phyloP scores from a whole-genome alignment of 2,113 vertebrate species.

The Ceyx cyanopectus region DNA sequence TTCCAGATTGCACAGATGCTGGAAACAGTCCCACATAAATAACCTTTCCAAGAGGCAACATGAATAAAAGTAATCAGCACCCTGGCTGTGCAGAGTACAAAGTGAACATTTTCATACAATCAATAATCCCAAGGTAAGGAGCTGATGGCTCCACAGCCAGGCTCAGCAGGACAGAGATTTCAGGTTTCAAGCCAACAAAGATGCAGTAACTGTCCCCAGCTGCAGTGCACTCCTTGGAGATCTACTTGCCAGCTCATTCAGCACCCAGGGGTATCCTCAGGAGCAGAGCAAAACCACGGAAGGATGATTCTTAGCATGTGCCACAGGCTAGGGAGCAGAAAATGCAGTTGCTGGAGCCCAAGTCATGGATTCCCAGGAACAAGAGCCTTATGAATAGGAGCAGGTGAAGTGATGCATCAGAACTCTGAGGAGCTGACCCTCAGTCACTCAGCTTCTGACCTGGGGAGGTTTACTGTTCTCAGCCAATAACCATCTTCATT shows the following conservation, averaged over 20 bases:
- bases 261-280: neutral
- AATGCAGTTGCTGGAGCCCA: neutral
- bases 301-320: neutral
- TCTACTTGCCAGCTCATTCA: neutral
- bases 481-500: neutral
- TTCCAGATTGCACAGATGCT: constrained; percentile 6
- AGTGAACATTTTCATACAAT: constrained; percentile 63
- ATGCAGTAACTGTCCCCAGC: constrained; percentile 40
- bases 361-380: neutral
- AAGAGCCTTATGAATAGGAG: neutral
- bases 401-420: neutral
- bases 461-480: neutral
- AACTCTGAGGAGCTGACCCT: neutral
- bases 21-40: constrained; percentile 22
- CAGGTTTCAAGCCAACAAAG: constrained; percentile 52
- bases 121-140: constrained; percentile 62
- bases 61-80: constrained; percentile 19
- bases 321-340: neutral
- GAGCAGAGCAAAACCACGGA: constrained; percentile 13
- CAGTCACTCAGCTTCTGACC: neutral
- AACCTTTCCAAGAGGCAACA: constrained; percentile 24
- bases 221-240: neutral
- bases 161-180: constrained; percentile 48
- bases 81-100: constrained; percentile 19
- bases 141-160: neutral